phyloP scores from a whole-genome alignment of 23 tunicate species.

The Phallusia fumigata region DNA sequence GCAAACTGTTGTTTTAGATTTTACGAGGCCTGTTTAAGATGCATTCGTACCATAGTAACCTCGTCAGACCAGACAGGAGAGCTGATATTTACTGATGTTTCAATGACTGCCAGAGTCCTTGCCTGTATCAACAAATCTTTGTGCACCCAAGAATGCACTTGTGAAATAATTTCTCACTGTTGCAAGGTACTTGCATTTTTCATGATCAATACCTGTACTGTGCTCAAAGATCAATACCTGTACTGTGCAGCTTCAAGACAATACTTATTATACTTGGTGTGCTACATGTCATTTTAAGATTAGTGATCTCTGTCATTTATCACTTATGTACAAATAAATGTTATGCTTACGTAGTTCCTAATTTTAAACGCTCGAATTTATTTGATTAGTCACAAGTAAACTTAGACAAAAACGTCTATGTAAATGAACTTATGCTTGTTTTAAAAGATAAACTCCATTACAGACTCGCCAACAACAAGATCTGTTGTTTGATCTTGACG shows the following conservation, averaged over 20 bases:
- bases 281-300: too few relatives aligned
- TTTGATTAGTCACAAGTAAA: too few relatives aligned
- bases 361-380: too few relatives aligned
- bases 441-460: constrained; percentile 1
- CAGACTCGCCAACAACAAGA: constrained; percentile 55
- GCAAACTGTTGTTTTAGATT: constrained; percentile 48
- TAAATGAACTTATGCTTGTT: too few relatives aligned
- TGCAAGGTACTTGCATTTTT: constrained; percentile 38
- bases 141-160: constrained; percentile 79
- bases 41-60: constrained; percentile 68
- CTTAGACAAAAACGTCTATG: too few relatives aligned
- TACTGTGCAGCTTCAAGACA: too few relatives aligned
- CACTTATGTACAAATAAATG: too few relatives aligned
- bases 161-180: constrained; percentile 66
- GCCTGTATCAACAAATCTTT: constrained; percentile 57
- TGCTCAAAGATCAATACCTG: too few relatives aligned
- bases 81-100: constrained; percentile 33
- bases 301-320: too few relatives aligned
- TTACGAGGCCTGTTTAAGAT: constrained; percentile 74
- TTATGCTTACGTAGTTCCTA: too few relatives aligned
- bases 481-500: constrained; percentile 38
- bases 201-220: too few relatives aligned
- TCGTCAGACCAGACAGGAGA: constrained; percentile 29
- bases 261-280: too few relatives aligned
- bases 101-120: constrained; percentile 40